Evolutionary conservation across 2,113 vertebrate species (phyloP), one percentile per base, ranked within the genome.

Genomic region (Haemorhous mexicanus): DNA sequence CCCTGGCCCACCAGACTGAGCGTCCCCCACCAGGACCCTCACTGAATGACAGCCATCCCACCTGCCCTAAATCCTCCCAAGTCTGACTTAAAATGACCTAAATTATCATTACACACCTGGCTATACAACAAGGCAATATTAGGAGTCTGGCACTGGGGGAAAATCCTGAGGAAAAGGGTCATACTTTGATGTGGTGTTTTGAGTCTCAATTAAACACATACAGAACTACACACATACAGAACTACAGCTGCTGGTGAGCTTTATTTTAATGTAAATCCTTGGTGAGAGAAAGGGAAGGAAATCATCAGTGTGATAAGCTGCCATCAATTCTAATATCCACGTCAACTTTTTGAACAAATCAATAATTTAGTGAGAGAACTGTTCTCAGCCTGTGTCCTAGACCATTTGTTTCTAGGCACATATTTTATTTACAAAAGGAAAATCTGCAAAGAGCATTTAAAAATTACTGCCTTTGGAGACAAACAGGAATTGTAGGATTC

Each of bases 371-470:
- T 41, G 43, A 69, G 78, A 88, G 24, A 86, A 84, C 89, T 77
- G 13, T 55, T 94, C 37, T 64, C 90, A 95, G 67, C n/a, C 20
- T 90, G 14, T 84, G 91, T 96, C 50, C 68, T 77, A 63, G 78
- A 61, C 37, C 58, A 94, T 85, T 91, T 95, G 61, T 84, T 97
- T 82, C 89, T 81, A 91, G 56, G 46, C 43, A 87, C 33, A 49
- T 32, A 49, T 68, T 90, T 80, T 77, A 87, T 86, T 97, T 95
- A 93, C 41, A 85, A 62, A 89, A 93, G 7, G 32, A 58, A 86
- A 90, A 62, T 33, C n/a, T 82, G 33, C 32, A 62, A 58, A 0
- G 0, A 69, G 12, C 43, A 58, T 79, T 46, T 67, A 46, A 69
- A 84, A 93, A 91, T 74, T 39, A 52, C 43, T 63, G 52, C 62